A percentile compares a stretch with the other conserved stretches of the same genome.
Evolutionary conservation across 2,797 vertebrate species (phyloP).

Genomic region (Otolemur crassicaudatus): DNA sequence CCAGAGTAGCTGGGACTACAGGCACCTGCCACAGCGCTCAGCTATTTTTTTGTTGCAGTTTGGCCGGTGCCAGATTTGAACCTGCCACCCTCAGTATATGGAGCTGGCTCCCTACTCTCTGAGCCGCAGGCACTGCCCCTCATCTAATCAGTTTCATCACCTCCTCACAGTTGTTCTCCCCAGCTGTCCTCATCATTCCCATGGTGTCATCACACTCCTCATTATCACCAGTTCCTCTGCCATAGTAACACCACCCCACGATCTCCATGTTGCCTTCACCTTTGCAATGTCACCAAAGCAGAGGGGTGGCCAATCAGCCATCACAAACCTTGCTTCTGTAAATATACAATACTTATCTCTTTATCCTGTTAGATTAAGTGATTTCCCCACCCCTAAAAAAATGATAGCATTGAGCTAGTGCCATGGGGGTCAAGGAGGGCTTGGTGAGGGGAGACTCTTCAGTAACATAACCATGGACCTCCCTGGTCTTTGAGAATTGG

Average conservation of each 20-base stretch:
- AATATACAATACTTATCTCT: not conserved
- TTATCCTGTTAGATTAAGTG: not conserved
- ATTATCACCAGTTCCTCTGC: not conserved
- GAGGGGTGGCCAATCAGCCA: not conserved
- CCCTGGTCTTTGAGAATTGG: constrained; percentile 23
- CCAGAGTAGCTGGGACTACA: no score
- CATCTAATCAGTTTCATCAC: not conserved
- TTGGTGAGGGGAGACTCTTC: not conserved
- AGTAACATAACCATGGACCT: not conserved
- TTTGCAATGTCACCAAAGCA: not conserved
- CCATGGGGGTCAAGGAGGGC: not conserved
- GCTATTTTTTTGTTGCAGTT: no score
- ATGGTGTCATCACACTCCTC: not conserved
- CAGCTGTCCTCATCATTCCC: not conserved
- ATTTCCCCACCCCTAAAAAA: not conserved
- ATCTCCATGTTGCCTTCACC: not conserved
- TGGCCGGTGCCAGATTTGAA: no score
- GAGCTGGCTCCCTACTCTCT: no score
- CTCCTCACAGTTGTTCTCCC: not conserved
- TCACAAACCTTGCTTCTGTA: not conserved
- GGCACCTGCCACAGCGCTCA: no score
- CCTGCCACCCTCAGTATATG: no score
- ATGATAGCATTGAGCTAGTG: not conserved
- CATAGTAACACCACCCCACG: not conserved
- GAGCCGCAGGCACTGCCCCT: no score